These are phyloP conservation scores for Corvus moneduloides DNA, from an alignment of 2,113 vertebrate genomes.

Conservation along the genomic window DNA sequence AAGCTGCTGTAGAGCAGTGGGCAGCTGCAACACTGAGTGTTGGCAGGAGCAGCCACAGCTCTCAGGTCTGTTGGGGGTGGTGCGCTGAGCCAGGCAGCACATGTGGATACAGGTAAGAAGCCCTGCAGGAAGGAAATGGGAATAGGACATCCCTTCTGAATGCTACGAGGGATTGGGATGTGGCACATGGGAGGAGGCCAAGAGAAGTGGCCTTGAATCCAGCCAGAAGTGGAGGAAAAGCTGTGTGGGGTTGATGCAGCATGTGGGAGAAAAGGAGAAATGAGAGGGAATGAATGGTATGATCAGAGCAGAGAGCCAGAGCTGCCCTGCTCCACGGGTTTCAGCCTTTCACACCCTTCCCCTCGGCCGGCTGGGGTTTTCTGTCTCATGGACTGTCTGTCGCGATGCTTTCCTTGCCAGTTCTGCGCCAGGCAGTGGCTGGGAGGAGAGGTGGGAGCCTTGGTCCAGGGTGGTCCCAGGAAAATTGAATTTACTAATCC, in stretches of 20 bases:
- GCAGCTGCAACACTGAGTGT: neutral
- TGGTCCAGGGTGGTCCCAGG: neutral
- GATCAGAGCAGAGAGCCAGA: neutral
- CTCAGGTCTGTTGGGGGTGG: neutral
- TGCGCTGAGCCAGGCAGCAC: neutral
- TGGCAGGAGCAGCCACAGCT: neutral
- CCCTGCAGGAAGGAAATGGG: neutral
- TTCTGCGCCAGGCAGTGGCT: neutral
- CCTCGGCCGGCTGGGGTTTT: rapidly evolving
- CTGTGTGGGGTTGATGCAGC: rapidly evolving
- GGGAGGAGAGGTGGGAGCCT: neutral
- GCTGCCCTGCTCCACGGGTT: neutral
- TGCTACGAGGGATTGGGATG: neutral
- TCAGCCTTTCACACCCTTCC: neutral
- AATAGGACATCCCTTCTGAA: neutral
- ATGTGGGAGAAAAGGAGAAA: neutral
- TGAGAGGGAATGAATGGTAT: rapidly evolving
- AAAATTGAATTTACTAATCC: neutral
- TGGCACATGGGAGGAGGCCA: neutral
- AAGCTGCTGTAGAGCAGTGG: rapidly evolving
- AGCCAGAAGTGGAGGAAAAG: neutral
- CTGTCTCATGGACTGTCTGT: neutral
- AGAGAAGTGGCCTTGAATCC: neutral
- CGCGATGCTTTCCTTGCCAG: neutral
- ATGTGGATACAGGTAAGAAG: neutral